These are phyloP conservation scores for Oxygymnocypris stewartii DNA, from an alignment of 2,113 vertebrate species.

Conservation along the genomic window DNA sequence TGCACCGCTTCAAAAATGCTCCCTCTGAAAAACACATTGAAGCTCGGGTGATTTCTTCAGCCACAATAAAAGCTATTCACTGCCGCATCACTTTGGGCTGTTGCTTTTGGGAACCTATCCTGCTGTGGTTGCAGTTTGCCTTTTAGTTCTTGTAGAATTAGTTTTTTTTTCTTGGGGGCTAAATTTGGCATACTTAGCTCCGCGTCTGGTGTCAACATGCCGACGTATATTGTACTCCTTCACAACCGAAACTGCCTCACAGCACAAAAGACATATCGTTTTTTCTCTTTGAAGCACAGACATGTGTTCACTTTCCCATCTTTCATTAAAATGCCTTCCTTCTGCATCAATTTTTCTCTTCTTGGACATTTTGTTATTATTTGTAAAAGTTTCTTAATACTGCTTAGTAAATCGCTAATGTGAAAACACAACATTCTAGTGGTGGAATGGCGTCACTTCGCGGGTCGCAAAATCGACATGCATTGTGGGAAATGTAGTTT, in stretches of 20 bases:
- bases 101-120: background rate
- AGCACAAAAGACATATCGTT: slow-evolving; percentile 34
- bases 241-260: slow-evolving; percentile 8
- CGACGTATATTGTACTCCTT: slow-evolving; percentile 41
- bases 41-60: slow-evolving; percentile 42
- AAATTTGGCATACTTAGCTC: slow-evolving; percentile 51
- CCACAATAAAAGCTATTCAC: slow-evolving; percentile 61
- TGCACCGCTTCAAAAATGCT: background rate
- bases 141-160: slow-evolving; percentile 56
- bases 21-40: no score
- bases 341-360: slow-evolving; percentile 49
- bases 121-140: slow-evolving; percentile 31
- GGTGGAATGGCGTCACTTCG: no score
- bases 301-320: slow-evolving; percentile 42
- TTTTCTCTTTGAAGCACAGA: slow-evolving; percentile 48
- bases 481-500: no score
- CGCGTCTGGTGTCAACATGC: slow-evolving; percentile 46
- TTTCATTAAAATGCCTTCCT: slow-evolving; percentile 43
- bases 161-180: slow-evolving; percentile 55
- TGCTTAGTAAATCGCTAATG: no score
- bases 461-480: no score
- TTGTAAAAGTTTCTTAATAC: background rate
- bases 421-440: no score
- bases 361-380: slow-evolving; percentile 20
- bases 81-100: slow-evolving; percentile 55